Percentiles rank a stretch among this genome's conserved stretches.
Conservation (phyloP, 2,888 invertebrate species). For the Hirtodrosophila trivittata region DNA sequence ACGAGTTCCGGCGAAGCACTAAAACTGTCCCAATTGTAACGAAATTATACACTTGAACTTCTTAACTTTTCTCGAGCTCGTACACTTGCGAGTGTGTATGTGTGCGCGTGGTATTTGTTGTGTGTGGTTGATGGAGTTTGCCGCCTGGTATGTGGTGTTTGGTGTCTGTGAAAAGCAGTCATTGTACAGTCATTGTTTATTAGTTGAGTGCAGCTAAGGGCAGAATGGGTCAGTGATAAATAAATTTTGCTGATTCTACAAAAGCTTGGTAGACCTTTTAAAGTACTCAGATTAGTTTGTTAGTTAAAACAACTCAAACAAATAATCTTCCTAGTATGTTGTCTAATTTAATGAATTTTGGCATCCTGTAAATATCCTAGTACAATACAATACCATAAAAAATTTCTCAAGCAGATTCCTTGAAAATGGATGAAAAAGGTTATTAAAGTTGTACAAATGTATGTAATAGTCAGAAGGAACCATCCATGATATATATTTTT, state of each 20-base stretch:
- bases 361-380: too few relatives aligned
- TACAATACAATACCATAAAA: too few relatives aligned
- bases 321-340: too few relatives aligned
- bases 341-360: too few relatives aligned
- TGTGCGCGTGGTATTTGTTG: slow-evolving; percentile 11
- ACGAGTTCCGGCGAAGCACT: slow-evolving; percentile 73
- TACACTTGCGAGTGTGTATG: slow-evolving; percentile 1
- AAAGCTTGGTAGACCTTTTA: background rate
- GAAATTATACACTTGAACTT: slow-evolving; percentile 79
- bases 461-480: too few relatives aligned
- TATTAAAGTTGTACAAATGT: too few relatives aligned
- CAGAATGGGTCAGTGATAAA: background rate
- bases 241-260: background rate
- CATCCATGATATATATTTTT: too few relatives aligned
- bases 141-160: slow-evolving; percentile 13
- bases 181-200: slow-evolving; percentile 9
- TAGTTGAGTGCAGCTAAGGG: background rate
- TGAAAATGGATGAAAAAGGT: too few relatives aligned
- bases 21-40: slow-evolving; percentile 77
- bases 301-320: too few relatives aligned
- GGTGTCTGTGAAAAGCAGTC: slow-evolving; percentile 16
- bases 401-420: too few relatives aligned
- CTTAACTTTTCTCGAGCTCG: slow-evolving; percentile 55
- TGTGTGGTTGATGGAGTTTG: slow-evolving; percentile 11
- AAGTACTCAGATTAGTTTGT: too few relatives aligned